A percentile compares a stretch with the other conserved stretches of the same genome.
These are phyloP conservation scores for Tinea pellionella DNA, from an alignment of 2,888 invertebrate genomes.

Conservation along the genomic window DNA sequence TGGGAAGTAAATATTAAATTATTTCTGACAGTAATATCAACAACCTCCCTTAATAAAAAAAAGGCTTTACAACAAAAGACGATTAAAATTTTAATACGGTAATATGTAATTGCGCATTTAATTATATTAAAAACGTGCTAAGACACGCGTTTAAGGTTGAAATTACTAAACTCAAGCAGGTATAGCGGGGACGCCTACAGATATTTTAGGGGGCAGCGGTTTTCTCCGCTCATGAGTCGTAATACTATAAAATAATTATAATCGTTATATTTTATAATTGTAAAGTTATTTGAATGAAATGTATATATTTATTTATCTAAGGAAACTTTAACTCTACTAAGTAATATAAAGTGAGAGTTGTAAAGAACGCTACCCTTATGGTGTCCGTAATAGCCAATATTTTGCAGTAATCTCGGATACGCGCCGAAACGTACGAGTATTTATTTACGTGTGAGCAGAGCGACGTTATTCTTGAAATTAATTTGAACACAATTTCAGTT, in stretches of 20 bases:
- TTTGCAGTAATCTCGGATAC: conserved; percentile 36
- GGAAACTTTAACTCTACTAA: not conserved
- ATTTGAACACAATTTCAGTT: not conserved
- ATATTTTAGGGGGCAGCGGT: too few species aligned
- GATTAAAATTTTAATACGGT: not conserved
- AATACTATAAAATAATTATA: too few species aligned
- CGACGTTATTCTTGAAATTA: conserved; percentile 1
- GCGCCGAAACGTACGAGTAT: conserved; percentile 40
- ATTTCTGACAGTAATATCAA: too few species aligned
- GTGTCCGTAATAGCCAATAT: conserved; percentile 24
- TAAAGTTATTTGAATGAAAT: too few species aligned
- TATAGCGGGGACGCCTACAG: too few species aligned
- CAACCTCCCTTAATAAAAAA: too few species aligned
- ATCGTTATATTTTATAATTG: too few species aligned
- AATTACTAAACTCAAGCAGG: not conserved
- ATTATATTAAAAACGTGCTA: too few species aligned
- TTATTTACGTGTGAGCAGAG: conserved; percentile 23
- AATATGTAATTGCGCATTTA: not conserved
- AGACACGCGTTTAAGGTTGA: too few species aligned
- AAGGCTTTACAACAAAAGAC: not conserved
- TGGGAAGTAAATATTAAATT: not conserved
- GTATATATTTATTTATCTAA: too few species aligned
- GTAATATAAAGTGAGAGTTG: not conserved
- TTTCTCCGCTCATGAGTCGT: too few species aligned
- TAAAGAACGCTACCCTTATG: not conserved